Percentiles rank a stretch among this genome's conserved stretches.
phyloP scores from a whole-genome alignment of 1,140 invertebrate species.

The Aporrectodea caliginosa region DNA sequence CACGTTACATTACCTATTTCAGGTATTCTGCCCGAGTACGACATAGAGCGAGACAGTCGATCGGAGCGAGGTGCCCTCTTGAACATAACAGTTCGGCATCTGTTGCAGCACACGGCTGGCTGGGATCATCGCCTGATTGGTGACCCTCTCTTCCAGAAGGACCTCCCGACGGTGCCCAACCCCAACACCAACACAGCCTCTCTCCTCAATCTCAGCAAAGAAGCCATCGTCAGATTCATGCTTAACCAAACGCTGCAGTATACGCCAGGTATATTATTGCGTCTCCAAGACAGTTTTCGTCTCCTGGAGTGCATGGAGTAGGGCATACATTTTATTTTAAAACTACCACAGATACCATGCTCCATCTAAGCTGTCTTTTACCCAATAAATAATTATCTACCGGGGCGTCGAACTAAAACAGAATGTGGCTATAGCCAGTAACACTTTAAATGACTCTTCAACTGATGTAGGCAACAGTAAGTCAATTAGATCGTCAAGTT shows the following conservation, averaged over 20 bases:
- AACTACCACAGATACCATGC: too few relatives aligned
- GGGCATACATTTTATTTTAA: too few relatives aligned
- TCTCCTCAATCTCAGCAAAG: conserved; percentile 10
- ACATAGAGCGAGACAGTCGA: conserved; percentile 34
- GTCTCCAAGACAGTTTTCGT: too few relatives aligned
- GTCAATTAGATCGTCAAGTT: too few relatives aligned
- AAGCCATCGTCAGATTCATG: conserved; percentile 38
- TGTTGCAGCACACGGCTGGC: conserved; percentile 45
- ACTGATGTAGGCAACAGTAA: too few relatives aligned
- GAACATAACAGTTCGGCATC: conserved; percentile 41
- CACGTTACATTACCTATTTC: background rate
- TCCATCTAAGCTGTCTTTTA: too few relatives aligned
- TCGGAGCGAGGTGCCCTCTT: conserved; percentile 27
- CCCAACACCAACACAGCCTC: background rate
- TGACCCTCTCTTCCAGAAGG: conserved; percentile 39
- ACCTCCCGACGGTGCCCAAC: conserved; percentile 17
- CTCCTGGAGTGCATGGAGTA: too few relatives aligned
- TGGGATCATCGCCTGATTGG: conserved; percentile 44
- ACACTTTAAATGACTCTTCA: too few relatives aligned
- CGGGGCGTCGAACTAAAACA: too few relatives aligned
- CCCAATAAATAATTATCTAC: too few relatives aligned
- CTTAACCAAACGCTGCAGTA: conserved; percentile 43
- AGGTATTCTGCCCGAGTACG: conserved; percentile 29
- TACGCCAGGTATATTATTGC: conserved; percentile 39
- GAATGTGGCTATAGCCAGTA: too few relatives aligned